Percentiles rank a stretch among this genome's conserved stretches.
Evolutionary conservation across 2,888 invertebrate genomes (phyloP).

Genomic region (Oeneis ivallda): DNA sequence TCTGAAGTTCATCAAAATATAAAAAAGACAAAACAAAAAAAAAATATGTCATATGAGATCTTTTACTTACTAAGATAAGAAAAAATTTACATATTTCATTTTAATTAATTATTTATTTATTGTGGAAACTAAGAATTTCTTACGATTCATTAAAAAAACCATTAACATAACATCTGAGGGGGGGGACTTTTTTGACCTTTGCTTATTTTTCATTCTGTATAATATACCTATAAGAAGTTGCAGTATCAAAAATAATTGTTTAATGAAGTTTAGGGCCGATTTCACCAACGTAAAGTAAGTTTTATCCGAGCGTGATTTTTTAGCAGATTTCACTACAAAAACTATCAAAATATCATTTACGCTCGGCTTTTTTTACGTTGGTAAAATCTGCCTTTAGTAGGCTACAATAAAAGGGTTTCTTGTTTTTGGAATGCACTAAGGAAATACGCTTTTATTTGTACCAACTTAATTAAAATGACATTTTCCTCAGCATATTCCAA

Average conservation of each 20-base stretch:
- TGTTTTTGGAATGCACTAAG: neutral
- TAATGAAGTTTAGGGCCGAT: no score
- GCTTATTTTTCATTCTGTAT: neutral
- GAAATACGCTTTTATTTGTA: neutral
- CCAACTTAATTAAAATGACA: neutral
- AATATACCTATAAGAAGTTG: neutral
- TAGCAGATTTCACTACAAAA: no score
- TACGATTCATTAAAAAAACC: conserved; percentile 68
- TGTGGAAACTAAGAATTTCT: conserved; percentile 72
- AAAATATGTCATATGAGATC: conserved; percentile 82
- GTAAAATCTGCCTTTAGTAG: no score
- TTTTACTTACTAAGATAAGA: conserved; percentile 81
- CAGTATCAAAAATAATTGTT: no score
- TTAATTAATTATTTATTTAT: conserved; percentile 61
- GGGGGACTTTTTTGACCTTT: conserved; percentile 29
- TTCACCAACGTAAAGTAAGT: no score
- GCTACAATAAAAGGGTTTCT: neutral
- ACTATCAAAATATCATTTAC: no score
- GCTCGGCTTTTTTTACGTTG: no score
- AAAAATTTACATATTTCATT: conserved; percentile 75
- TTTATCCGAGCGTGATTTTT: no score
- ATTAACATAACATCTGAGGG: conserved; percentile 34
- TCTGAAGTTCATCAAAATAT: conserved; percentile 81
- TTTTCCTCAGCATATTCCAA: neutral
- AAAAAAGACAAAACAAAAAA: conserved; percentile 82